Evolutionary conservation across 2,113 vertebrate species (phyloP).

Genomic region (Saccopteryx bilineata): DNA sequence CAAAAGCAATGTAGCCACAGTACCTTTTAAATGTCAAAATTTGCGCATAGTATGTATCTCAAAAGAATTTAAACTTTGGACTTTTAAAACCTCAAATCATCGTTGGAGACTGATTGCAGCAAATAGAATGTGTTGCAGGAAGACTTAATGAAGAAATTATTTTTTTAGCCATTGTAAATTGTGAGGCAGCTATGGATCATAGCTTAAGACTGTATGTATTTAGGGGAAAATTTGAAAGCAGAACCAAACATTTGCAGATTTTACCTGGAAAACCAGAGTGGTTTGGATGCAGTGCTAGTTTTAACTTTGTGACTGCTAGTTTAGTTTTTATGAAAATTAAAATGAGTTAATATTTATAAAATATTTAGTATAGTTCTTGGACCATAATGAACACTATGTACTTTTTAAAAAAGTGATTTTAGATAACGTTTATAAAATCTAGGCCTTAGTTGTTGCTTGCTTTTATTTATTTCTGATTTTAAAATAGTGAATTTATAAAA

Average conservation of each 20-base stretch:
- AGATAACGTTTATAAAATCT: constrained; percentile 12
- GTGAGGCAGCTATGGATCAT: not conserved
- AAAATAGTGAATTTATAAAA: constrained; percentile 43
- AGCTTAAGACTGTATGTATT: not conserved
- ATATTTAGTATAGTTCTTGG: not conserved
- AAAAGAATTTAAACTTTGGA: constrained; percentile 45
- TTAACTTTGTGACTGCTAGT: constrained; percentile 21
- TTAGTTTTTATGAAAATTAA: constrained; percentile 54
- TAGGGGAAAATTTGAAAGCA: not conserved
- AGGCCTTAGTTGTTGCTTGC: not conserved
- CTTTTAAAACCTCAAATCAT: constrained; percentile 27
- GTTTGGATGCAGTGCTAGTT: not conserved
- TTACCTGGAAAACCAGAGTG: constrained; percentile 26
- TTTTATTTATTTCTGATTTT: constrained; percentile 56
- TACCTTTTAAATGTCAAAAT: constrained; percentile 64
- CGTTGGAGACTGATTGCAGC: constrained; percentile 15
- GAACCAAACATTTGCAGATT: not conserved
- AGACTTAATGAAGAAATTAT: constrained; percentile 31
- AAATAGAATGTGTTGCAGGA: constrained; percentile 5
- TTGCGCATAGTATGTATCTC: constrained; percentile 6
- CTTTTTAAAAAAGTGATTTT: constrained; percentile 9
- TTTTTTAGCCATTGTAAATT: not conserved
- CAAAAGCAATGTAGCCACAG: not conserved
- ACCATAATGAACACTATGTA: not conserved
- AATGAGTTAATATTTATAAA: constrained; percentile 47